A percentile compares a stretch with the other conserved stretches of the same genome.
Conservation (phyloP, 2,113 vertebrate species). For the Aegotheles bennettii region DNA sequence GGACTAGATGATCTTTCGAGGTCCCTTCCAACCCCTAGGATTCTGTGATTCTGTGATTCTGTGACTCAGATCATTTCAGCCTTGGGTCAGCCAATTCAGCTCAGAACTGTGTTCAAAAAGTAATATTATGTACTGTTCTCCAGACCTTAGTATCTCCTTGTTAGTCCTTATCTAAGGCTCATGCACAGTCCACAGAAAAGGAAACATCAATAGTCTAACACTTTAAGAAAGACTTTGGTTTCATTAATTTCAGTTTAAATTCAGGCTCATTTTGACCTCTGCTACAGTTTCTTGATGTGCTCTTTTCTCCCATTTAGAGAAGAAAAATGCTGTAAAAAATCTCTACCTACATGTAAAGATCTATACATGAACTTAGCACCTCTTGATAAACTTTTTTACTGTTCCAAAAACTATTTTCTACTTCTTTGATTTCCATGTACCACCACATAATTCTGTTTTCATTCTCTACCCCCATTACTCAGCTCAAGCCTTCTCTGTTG, state of each 20-base stretch:
- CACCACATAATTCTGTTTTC: neutral
- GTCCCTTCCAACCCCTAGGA: no score
- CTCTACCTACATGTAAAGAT: neutral
- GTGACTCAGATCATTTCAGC: neutral
- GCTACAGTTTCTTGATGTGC: neutral
- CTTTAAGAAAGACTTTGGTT: neutral
- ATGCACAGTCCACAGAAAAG: neutral
- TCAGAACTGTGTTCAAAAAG: neutral
- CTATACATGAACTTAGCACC: neutral
- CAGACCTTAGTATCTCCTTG: neutral
- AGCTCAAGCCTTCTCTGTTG: neutral
- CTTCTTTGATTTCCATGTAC: accelerated
- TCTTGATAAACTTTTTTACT: neutral
- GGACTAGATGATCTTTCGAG: no score
- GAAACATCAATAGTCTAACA: neutral
- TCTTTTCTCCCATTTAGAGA: neutral
- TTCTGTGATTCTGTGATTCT: no score
- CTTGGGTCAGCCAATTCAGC: neutral
- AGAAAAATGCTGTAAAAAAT: neutral
- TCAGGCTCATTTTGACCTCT: neutral
- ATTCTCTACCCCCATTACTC: neutral
- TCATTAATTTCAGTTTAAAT: neutral
- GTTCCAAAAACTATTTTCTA: neutral
- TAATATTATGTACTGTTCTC: accelerated
- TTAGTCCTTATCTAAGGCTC: neutral